Conservation (phyloP, 2,113 vertebrate species). For the Capreolus pygargus region DNA sequence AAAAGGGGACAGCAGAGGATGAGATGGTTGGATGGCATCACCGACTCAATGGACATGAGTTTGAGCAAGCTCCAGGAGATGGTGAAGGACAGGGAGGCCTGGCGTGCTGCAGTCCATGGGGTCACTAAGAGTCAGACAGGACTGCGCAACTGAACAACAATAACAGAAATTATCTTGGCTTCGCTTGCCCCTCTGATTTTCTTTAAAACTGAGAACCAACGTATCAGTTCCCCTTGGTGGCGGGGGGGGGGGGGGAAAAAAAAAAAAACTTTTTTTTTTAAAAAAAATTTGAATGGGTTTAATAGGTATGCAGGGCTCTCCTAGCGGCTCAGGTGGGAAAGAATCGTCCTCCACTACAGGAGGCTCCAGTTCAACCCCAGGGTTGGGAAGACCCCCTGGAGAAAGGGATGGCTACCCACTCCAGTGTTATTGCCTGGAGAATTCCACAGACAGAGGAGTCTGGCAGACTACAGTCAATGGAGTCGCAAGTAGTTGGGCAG, state of each 20-base stretch:
- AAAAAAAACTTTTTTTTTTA: background rate
- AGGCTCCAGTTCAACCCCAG: background rate
- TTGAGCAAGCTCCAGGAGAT: background rate
- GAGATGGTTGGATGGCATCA: background rate
- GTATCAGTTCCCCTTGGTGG: background rate
- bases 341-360: background rate
- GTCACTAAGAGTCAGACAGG: background rate
- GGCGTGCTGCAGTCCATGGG: background rate
- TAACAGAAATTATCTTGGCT: background rate
- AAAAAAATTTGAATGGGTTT: background rate
- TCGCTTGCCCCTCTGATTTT: background rate
- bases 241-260: no score
- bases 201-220: background rate
- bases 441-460: background rate
- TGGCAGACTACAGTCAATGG: background rate
- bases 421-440: background rate
- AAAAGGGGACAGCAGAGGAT: background rate
- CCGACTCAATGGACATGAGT: background rate
- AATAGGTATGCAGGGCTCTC: background rate
- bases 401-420: background rate
- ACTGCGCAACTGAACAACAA: background rate
- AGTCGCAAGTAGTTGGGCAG: background rate
- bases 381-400: background rate
- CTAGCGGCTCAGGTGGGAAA: background rate
- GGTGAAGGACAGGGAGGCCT: background rate